phyloP scores from a whole-genome alignment of 64 coral and sea anemone species.

The Dendronephthya gigantea region DNA sequence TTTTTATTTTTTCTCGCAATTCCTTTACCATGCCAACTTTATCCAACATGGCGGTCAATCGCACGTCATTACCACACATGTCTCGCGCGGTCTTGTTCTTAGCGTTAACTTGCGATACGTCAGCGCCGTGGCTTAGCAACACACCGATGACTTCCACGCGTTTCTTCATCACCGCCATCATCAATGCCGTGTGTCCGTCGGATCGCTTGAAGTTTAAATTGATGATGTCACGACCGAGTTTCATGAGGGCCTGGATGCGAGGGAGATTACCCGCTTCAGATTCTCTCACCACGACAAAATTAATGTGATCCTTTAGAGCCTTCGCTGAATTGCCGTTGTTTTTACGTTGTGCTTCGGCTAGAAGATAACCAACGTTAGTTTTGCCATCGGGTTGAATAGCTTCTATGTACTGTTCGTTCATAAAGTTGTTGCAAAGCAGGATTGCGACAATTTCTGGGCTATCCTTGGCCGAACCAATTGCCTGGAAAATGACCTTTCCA shows the following conservation, averaged over 20 bases:
- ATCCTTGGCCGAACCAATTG: background rate
- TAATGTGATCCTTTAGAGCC: background rate
- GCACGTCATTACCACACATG: background rate
- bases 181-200: conserved; percentile 1
- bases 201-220: background rate
- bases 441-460: background rate
- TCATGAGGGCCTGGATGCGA: background rate
- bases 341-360: background rate
- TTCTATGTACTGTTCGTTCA: background rate
- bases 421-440: background rate
- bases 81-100: background rate
- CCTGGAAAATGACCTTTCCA: background rate
- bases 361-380: background rate
- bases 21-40: background rate
- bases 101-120: background rate
- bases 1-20: background rate
- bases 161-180: background rate
- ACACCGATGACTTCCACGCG: background rate
- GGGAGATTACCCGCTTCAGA: background rate
- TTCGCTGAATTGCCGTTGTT: background rate
- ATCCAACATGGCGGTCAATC: background rate
- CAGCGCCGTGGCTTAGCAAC: background rate
- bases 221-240: background rate
- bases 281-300: background rate
- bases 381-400: background rate